Evolutionary conservation across 2,113 vertebrate species (phyloP), one percentile per base, ranked within the genome.

Genomic region (Nematolebias whitei): DNA sequence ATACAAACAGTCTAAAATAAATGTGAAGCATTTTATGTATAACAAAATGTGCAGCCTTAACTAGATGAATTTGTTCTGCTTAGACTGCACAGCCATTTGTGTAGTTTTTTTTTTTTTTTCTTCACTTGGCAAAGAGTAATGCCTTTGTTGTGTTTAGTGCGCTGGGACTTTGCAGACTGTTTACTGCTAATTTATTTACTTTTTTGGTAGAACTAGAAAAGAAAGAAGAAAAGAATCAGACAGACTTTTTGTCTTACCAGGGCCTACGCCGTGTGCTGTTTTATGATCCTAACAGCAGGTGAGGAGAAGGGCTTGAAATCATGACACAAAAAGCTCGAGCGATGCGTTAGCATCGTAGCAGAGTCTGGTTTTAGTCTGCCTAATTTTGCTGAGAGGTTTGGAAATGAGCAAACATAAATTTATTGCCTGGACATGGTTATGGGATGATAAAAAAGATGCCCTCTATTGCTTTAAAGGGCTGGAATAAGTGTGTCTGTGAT

Each of bases 351-450:
- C 71, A 40, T 63, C 75, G 63, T 65, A 59, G 71, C 41, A 44
- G 63, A 55, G 81, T 76, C 76, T 83, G 79, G 66, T 86, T 86
- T 47, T 84, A 77, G 86, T 84, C 86, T 77, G 80, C 80, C 85
- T 92, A 86, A 90, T 91, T 91, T 91, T 89, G 84, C 81, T 90
- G 87, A 93, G 87, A 92, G 91, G 88, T 88, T 91, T 83, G 82
- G 63, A 83, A 89, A 91, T 88, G 85, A 88, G 88, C 78, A 85
- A 84, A 90, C 81, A 69, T 54, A 88, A 85, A 92, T 91, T 92
- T 90, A 93, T 80, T 82, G 74, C 79, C 68, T 60, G n/a, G 59
- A 76, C 57, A 47, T 69, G 59, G 77, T 88, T 87, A 85, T 82
- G 71, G 78, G 79, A 91, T 88, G 88, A 87, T 92, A 91, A 90